These are phyloP conservation scores for Axis porcinus DNA, from an alignment of 2,113 vertebrate species.

Conservation along the genomic window DNA sequence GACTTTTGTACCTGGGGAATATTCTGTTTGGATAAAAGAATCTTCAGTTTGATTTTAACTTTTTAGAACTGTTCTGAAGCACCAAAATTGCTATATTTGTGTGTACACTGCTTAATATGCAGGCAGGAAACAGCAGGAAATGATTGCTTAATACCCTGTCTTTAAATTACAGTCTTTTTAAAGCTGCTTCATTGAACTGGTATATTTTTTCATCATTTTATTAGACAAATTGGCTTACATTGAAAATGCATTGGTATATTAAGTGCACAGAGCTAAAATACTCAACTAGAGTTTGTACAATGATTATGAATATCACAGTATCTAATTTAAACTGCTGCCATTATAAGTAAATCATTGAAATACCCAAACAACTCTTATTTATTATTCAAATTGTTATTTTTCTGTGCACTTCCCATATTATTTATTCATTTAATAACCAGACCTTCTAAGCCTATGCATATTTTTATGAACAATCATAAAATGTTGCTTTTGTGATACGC, in stretches of 20 bases:
- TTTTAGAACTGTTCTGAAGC: slow-evolving; percentile 58
- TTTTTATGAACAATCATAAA: slow-evolving; percentile 68
- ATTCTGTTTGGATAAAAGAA: slow-evolving; percentile 61
- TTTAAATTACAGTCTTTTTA: slow-evolving; percentile 70
- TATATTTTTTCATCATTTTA: slow-evolving; percentile 64
- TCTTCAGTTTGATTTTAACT: slow-evolving; percentile 36
- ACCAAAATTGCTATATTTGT: slow-evolving; percentile 49
- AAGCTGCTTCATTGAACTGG: slow-evolving; percentile 65
- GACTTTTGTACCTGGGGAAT: slow-evolving; percentile 62
- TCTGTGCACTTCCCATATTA: slow-evolving; percentile 60
- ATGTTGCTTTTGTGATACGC: slow-evolving; percentile 68
- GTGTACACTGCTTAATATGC: slow-evolving; percentile 18
- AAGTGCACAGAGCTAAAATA: slow-evolving; percentile 66
- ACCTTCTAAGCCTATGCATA: slow-evolving; percentile 63
- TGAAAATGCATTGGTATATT: slow-evolving; percentile 60
- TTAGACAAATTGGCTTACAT: slow-evolving; percentile 63
- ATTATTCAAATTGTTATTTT: slow-evolving; percentile 74
- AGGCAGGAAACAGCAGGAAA: slow-evolving; percentile 65
- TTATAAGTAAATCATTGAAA: slow-evolving; percentile 73
- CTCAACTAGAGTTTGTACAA: slow-evolving; percentile 52
- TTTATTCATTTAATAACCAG: slow-evolving; percentile 76
- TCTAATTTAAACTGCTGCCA: slow-evolving; percentile 73
- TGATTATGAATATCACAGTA: slow-evolving; percentile 69
- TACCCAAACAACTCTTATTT: slow-evolving; percentile 67
- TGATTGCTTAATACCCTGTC: slow-evolving; percentile 63